Conservation (phyloP, 1,140 invertebrate genomes). For the Apis florea region DNA sequence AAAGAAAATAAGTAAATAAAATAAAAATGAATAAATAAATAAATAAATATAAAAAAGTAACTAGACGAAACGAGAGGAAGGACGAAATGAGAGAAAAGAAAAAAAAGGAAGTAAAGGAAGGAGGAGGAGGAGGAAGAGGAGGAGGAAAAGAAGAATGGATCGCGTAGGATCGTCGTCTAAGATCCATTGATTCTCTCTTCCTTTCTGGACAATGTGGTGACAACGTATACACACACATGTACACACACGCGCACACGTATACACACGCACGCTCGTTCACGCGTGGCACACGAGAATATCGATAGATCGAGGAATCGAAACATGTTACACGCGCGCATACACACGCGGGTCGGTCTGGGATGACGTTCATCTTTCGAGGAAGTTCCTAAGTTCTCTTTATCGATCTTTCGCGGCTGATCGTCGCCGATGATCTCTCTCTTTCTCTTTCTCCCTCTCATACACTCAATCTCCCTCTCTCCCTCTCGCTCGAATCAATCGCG, state of each 20-base stretch:
- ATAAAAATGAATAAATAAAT: no score
- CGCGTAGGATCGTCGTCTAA: neutral
- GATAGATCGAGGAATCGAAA: constrained; percentile 13
- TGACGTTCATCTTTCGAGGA: constrained; percentile 44
- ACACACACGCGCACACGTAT: neutral
- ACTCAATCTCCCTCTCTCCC: neutral
- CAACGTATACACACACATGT: constrained; percentile 2
- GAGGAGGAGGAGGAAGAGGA: neutral
- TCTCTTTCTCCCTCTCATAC: constrained; percentile 14
- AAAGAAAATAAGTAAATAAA: neutral
- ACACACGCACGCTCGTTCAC: constrained; percentile 16
- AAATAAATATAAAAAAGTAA: neutral
- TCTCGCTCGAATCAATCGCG: constrained; percentile 26
- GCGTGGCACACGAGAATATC: neutral
- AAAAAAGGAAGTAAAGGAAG: neutral
- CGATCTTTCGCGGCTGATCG: constrained; percentile 26
- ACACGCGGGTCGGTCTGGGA: constrained; percentile 44
- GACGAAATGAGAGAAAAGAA: neutral
- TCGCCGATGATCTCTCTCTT: constrained; percentile 36
- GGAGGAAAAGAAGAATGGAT: neutral
- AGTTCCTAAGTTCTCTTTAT: constrained; percentile 51
- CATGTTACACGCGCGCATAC: neutral
- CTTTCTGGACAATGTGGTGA: constrained; percentile 11
- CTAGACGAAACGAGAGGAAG: neutral
- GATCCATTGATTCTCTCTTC: constrained; percentile 3